Percentiles rank a stretch among this genome's conserved stretches.
phyloP scores from a whole-genome alignment of 1,140 invertebrate species.

The Zaprionus ornatus region DNA sequence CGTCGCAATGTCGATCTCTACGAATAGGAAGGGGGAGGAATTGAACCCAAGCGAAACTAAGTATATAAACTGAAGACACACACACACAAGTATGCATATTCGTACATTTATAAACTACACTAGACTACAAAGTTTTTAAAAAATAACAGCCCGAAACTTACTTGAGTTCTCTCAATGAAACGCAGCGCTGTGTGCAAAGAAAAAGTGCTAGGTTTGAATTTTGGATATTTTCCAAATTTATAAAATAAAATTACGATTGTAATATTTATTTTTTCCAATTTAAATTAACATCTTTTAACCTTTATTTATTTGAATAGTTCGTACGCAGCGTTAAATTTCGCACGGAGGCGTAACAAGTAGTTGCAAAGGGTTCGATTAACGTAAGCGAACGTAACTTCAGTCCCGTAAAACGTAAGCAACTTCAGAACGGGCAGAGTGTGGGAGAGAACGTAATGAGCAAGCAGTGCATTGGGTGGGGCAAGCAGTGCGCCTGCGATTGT shows the following conservation, averaged over 20 bases:
- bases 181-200: background rate
- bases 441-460: background rate
- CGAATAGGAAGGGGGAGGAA: slow-evolving; percentile 48
- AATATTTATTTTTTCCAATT: background rate
- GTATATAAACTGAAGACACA: slow-evolving; percentile 8
- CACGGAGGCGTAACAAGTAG: background rate
- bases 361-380: background rate
- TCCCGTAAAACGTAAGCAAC: slow-evolving; percentile 6
- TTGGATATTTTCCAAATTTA: background rate
- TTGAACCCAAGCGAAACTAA: slow-evolving; percentile 11
- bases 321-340: background rate
- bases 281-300: background rate
- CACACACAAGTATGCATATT: slow-evolving; percentile 16
- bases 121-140: background rate
- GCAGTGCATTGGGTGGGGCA: background rate
- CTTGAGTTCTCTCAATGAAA: background rate
- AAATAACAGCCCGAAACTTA: background rate
- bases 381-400: background rate
- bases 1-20: slow-evolving; percentile 75
- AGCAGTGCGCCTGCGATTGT: slow-evolving; percentile 38
- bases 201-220: background rate
- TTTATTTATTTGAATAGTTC: background rate
- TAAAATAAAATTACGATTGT: too few relatives aligned
- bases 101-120: slow-evolving; percentile 15
- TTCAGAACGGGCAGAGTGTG: background rate